These are phyloP conservation scores for Antennarius striatus DNA, from an alignment of 2,113 vertebrate genomes.

Conservation along the genomic window DNA sequence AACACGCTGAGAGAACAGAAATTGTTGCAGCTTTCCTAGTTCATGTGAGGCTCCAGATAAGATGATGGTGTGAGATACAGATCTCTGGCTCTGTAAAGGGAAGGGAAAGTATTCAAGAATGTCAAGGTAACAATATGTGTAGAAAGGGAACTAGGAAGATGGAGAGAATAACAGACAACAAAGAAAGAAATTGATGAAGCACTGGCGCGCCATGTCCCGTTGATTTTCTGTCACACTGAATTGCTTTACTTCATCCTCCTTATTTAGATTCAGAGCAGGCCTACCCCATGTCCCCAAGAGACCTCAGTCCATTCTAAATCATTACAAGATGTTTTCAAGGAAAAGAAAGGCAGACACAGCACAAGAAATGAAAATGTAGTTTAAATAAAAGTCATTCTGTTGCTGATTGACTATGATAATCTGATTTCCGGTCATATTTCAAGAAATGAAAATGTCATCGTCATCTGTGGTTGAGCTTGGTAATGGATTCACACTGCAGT, in stretches of 20 bases:
- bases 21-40: not conserved
- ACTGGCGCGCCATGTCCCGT: constrained; percentile 41
- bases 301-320: constrained; percentile 40
- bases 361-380: constrained; percentile 5
- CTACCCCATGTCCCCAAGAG: constrained; percentile 49
- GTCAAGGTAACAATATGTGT: constrained; percentile 39
- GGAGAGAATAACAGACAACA: constrained; percentile 29
- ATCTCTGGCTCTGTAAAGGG: constrained; percentile 29
- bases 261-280: constrained; percentile 53
- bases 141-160: constrained; percentile 46
- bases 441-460: constrained; percentile 24
- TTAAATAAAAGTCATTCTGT: not conserved
- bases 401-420: constrained; percentile 25
- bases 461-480: constrained; percentile 21
- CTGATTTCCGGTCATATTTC: constrained; percentile 29
- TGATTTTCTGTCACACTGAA: constrained; percentile 52
- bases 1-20: constrained; percentile 7
- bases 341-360: not conserved
- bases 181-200: constrained; percentile 48
- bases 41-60: constrained; percentile 18
- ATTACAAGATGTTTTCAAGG: constrained; percentile 40
- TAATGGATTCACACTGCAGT: constrained; percentile 23
- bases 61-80: constrained; percentile 12
- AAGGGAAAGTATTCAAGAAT: constrained; percentile 38
- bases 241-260: constrained; percentile 50